Base-by-base conservation (phyloP, 2,113 vertebrate genomes). In the Phylloscopus trochiloides region DNA sequence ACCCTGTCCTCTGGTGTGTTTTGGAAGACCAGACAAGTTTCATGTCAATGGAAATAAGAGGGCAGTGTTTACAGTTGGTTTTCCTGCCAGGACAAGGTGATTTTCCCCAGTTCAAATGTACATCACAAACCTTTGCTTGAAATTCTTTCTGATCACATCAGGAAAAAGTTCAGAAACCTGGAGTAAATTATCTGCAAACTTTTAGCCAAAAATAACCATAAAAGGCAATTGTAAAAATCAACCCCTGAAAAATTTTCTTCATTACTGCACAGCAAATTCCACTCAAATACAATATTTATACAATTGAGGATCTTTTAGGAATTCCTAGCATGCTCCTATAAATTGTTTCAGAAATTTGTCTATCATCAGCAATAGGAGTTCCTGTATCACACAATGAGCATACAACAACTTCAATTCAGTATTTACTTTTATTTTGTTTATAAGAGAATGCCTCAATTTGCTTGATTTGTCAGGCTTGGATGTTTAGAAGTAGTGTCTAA, bases 301-400 rank as follows among this genome's bases (percentile, higher is more conserved):
- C 7, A 1, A 7, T 36, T 48, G 1, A 16, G 14, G 68, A 51
- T 36, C 10, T 36, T 43, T 22, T 15, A 51, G 45, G 6, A 36
- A 67, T 36, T 76, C 32, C 17, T 36, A 36, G 17, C 10, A 20
- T 36, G 22, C 36, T 59, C 59, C 21, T 21, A 51, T 31, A 36
- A 51, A 36, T 45, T 32, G 36, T 14, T 68, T 18, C 32, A 59
- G 21, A 32, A 59, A 28, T 22, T 43, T 59, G 75, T 87, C 54
- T 21, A 1, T n/a, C 28, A 68, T 24, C 47, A 85, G 18, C 31
- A 61, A 45, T 0, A n/a, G 0, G 0, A 90, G 50, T 25, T 76
- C 38, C 61, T 29, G 9, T 31, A 71, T 24, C 58, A 59, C 32
- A 70, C 34, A 59, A 17, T 4, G 29, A 70, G 9, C 8, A 65